Evolutionary conservation across 2,797 vertebrate species (phyloP), one percentile per base, ranked within the genome.

Genomic region (Smutsia temminckii): DNA sequence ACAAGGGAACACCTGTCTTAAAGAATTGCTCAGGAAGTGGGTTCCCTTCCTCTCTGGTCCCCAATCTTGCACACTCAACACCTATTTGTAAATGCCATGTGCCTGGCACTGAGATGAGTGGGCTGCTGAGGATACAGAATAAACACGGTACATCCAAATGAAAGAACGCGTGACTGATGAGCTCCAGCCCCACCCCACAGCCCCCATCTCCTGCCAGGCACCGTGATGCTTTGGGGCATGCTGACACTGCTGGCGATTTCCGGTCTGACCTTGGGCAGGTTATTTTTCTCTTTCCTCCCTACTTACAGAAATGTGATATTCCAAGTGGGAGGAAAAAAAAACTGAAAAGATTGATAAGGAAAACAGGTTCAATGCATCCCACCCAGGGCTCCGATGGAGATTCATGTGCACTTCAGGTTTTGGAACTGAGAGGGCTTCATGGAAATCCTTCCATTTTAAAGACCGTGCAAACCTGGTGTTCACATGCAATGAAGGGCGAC

Each of bases 391-490:
- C 34, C 9, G 5, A 12, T 0, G 66, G n/a, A 32, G 13, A 14
- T 53, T 53, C 34, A 2, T 1, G 25, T 59, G 77, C 27, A 53
- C 71, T 40, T 89, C 87, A 92, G 59, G 40, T 40, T 64, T 91
- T 2, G 14, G 23, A 86, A 83, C 37, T 3, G 18, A 64, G 34
- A 88, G 27, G 29, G 55, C 75, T 96, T 97, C 72, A 18, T 23
- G 81, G 78, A 85, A 89, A 53, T 4, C 32, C 27, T 90, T 92
- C 53, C 2, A 49, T 81, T 85, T 53, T 84, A 88, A 97, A 97
- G 96, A 93, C 79, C 89, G 94, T 89, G 68, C 74, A 91, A 94
- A 89, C 34, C 53, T 91, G 89, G 85, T 59, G 75, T 69, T 97
- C 92, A 87, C 80, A 79, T 77, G 91, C 85, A 89, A n/a, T 8